Base-by-base conservation (phyloP, 2,113 vertebrate species). In the Sander vitreus region DNA sequence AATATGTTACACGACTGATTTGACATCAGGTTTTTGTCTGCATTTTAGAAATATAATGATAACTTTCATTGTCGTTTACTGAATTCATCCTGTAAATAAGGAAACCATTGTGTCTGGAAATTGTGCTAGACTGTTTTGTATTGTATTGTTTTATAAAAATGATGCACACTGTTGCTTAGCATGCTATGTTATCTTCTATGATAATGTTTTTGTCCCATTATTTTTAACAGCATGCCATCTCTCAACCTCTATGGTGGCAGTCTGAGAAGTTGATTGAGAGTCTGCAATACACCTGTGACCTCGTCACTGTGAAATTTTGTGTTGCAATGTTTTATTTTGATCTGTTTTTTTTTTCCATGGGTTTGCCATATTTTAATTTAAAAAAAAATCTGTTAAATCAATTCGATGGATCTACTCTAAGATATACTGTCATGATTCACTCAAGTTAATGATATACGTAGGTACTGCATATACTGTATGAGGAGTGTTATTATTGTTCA, bases 151-250 rank as follows among this genome's bases (percentile, higher is more conserved):
- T 93, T 91, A 87, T 92, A 90, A 83, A 80, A 87, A 76, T 19
- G 25, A 89, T 92, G 80, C 83, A 87, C 84, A 92, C 55, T 85
- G 72, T 93, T n/a, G n/a, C n/a, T 93, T 90, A 88, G 92, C 91
- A 92, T 93, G 89, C 84, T 62, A 76, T 77, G 62, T 69, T 75
- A 78, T 71, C 77, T 79, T 68, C 66, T 76, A 59, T 65, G 50
- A 77, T 71, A 21, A 78, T 78, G 75, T 91, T 70, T 73, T 71
- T 79, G 33, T 64, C 30, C 33, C 23, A 36, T 73, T 84, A 57
- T 83, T 60, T 85, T 66, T 80, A 67, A 66, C 70, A 67, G 64
- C 57, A 73, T 43, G 27, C 69, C 57, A 78, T 78, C 51, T 76
- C n/a, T 75, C 25, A n/a, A 25, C 50, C 39, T 62, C 66, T 10